A percentile compares a stretch with the other conserved stretches of the same genome.
These are phyloP conservation scores for Charanyca ferruginea DNA, from an alignment of 2,888 invertebrate genomes.

Conservation along the genomic window DNA sequence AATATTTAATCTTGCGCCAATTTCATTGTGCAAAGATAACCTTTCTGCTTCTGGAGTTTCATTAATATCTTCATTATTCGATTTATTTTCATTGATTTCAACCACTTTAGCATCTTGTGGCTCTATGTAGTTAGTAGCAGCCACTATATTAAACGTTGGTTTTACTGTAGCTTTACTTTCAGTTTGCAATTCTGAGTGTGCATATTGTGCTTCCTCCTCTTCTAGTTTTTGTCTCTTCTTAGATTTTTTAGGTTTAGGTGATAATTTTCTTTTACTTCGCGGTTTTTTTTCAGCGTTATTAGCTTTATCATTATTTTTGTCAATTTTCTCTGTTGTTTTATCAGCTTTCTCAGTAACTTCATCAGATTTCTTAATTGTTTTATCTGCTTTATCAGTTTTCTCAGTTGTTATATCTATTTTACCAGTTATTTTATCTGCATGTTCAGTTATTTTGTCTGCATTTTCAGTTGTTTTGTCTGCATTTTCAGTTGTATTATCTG, in stretches of 20 bases:
- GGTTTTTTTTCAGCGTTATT: constrained; percentile 49
- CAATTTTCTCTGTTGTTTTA: too few species aligned
- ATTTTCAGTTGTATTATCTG: neutral
- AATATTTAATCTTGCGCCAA: constrained; percentile 85
- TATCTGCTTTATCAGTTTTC: neutral
- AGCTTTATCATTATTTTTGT: neutral
- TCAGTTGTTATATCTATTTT: neutral
- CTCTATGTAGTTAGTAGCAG: constrained; percentile 55
- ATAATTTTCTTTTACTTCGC: constrained; percentile 60
- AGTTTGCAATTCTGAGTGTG: constrained; percentile 49
- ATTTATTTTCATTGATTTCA: constrained; percentile 70
- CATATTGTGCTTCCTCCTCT: constrained; percentile 67
- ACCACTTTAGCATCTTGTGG: constrained; percentile 58
- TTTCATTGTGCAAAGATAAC: constrained; percentile 82
- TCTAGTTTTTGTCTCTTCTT: constrained; percentile 69
- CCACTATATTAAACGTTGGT: constrained; percentile 80
- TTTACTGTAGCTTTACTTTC: constrained; percentile 68
- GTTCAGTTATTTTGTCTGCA: neutral
- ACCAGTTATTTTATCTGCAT: neutral
- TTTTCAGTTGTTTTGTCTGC: neutral
- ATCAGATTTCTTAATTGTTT: too few species aligned
- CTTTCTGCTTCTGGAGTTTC: constrained; percentile 87
- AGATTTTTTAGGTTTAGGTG: constrained; percentile 63
- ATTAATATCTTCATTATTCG: constrained; percentile 69
- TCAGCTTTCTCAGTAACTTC: too few species aligned